Base-by-base conservation (phyloP, 2,113 vertebrate species). In the Trachemys scripta region DNA sequence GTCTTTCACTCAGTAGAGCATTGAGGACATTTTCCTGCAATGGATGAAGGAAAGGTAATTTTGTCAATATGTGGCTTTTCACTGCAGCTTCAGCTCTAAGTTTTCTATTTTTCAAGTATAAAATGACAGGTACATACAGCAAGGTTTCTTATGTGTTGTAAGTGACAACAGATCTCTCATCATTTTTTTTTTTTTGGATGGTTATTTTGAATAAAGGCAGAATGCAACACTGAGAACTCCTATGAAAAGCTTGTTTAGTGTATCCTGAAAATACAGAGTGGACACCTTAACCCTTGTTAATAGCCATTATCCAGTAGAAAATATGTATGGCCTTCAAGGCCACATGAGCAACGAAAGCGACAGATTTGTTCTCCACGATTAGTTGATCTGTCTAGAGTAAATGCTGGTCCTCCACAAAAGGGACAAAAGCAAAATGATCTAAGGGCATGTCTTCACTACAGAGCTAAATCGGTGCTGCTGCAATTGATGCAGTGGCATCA, bases 151-250 rank as follows among this genome's bases (percentile, higher is more conserved):
- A 62, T 95, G 75, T 92, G 82, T 86, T 94, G 27, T 85, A 85
- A 95, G 65, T 95, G 92, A 92, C 87, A 95, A 75, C 54, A 76
- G 6, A 31, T 92, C 87, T 95, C 85, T 95, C 69, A 89, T 53
- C 27, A 6, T 10, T 38, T 95, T 25, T 45, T 38, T 38, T 38
- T 82, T 86, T 94, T 91, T 91, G 82, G 24, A 25, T 94, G 59
- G 10, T 1, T 87, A n/a, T 91, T 92, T 62, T 31, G 69, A 42
- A 69, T 80, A 56, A 1, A 95, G 14, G 16, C 38, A 85, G 72
- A 86, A 53, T 4, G 88, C 3, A 88, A 14, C 45, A 59, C 6
- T 59, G 78, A 31, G 72, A 87, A 51, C 6, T 84, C 42, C 80
- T 65, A 12, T 78, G 53, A 22, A 76, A 95, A 90, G 13, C 22